A percentile compares a stretch with the other conserved stretches of the same genome.
Conservation (phyloP, 2,113 vertebrate genomes). For the Hyperoodon ampullatus region DNA sequence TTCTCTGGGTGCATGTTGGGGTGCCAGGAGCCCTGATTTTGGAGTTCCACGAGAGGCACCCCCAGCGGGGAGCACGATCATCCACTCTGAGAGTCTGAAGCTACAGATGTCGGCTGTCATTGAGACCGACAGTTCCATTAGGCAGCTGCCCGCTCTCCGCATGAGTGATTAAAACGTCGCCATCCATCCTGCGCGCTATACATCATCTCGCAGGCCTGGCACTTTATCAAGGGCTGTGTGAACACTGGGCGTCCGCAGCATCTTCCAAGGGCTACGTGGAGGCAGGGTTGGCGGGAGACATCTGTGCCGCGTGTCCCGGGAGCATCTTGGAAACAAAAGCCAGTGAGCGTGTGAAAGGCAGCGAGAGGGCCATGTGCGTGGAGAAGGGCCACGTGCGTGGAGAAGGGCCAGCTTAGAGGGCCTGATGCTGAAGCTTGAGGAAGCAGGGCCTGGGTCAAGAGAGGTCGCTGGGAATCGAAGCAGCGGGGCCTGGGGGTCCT, state of each 20-base stretch:
- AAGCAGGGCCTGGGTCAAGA: not conserved
- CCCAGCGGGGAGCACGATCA: rapidly evolving
- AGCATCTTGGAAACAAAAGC: not conserved
- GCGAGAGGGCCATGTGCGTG: rapidly evolving
- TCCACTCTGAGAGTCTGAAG: not conserved
- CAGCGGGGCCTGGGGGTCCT: rapidly evolving
- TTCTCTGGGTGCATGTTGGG: not conserved
- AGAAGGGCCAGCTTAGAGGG: not conserved
- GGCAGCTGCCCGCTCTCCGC: slow-evolving; percentile 25
- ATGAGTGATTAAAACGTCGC: slow-evolving; percentile 59
- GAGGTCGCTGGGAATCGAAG: not conserved
- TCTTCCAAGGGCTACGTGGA: not conserved
- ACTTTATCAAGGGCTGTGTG: not conserved
- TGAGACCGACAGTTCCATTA: slow-evolving; percentile 58
- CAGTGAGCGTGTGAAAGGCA: no score
- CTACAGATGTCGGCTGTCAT: slow-evolving; percentile 25
- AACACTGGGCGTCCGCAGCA: rapidly evolving
- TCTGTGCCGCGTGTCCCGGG: rapidly evolving
- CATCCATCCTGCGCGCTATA: rapidly evolving
- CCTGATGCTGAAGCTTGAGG: rapidly evolving
- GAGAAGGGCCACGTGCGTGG: rapidly evolving
- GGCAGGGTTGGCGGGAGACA: not conserved
- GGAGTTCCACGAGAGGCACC: rapidly evolving
- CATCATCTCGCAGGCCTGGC: not conserved
- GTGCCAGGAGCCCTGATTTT: not conserved